Evolutionary conservation across 2,113 vertebrate genomes (phyloP).

Genomic region (Passer domesticus): DNA sequence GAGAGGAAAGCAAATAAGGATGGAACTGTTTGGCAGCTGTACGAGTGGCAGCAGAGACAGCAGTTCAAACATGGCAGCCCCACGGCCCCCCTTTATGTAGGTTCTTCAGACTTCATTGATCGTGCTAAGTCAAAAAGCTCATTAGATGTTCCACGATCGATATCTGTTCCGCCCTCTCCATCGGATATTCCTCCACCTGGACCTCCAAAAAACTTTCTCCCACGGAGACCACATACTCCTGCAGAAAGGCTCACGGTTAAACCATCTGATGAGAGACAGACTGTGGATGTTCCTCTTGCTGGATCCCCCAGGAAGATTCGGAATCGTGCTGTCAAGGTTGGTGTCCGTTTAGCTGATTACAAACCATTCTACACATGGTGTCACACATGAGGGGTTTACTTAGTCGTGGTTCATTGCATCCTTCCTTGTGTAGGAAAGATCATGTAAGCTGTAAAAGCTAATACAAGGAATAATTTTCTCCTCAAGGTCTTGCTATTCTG

Average conservation of each 20-base stretch:
- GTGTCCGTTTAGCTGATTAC: not conserved
- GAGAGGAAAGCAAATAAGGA: constrained; percentile 91
- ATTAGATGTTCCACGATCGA: constrained; percentile 90
- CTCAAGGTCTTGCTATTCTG: not conserved
- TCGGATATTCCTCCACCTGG: constrained; percentile 87
- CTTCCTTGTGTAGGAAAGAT: not conserved
- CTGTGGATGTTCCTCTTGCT: constrained; percentile 78
- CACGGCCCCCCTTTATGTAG: constrained; percentile 82
- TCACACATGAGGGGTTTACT: not conserved
- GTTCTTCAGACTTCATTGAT: constrained; percentile 84
- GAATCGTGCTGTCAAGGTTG: constrained; percentile 85
- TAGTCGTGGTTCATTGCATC: not conserved
- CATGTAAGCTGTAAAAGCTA: not conserved
- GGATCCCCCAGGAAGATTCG: constrained; percentile 84
- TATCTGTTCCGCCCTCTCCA: constrained; percentile 94
- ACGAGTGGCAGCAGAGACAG: constrained; percentile 98
- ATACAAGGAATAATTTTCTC: not conserved
- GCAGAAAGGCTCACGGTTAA: constrained; percentile 90
- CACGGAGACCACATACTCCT: constrained; percentile 90
- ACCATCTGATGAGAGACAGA: constrained; percentile 81
- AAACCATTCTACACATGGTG: fast-evolving
- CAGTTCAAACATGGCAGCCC: constrained; percentile 97
- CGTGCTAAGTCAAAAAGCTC: constrained; percentile 85
- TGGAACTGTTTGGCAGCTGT: constrained; percentile 96
- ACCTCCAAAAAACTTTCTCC: constrained; percentile 81